Evolutionary conservation across 2,888 invertebrate genomes (phyloP), one percentile per base, ranked within the genome.

Genomic region (Carcina quercana): DNA sequence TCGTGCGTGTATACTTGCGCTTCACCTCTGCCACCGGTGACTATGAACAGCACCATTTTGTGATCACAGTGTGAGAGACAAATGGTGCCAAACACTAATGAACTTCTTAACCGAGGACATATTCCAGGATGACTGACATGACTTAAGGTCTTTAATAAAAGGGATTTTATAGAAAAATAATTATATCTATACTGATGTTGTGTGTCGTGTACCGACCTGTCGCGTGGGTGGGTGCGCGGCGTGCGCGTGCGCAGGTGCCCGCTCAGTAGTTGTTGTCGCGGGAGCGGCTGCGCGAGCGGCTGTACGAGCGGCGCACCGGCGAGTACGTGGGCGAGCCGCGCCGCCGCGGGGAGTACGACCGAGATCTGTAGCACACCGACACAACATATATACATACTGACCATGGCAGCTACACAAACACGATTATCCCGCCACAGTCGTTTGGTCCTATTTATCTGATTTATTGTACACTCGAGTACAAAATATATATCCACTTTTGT

Each of bases 311-410:
- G 36, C 93, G 91, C 59, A 96, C 94, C 28, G 97, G 97, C 39
- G 96, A 96, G 86, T 97, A 97, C 15, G 96, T 94, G 31, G 97
- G 96, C 42, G 96, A 94, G 45, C 95, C 95, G 54, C 97, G 89
- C 45, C 94, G 89, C 37, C 95, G 88, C 62, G 92, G 88, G 42
- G 93, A 92, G 73, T 91, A 92, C 56, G 92, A 93, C 27, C 93
- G 88, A 7, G 93, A 83, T 59, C 82, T 78, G 56, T 13, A 1
- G 13, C 15, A 10, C 15, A 1, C n/a, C n/a, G n/a, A n/a, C n/a
- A n/a, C n/a, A 10, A 5, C 13, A 6, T 19, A 19, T 6, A 7
- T 6, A 7, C 19, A 19, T n/a, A n/a, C n/a, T n/a, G 19, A 19
- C 19, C 7, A 8, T 19, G 19, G 2, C 8, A 19, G 19, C 19